Conservation (phyloP, 37 sponge, comb jelly and placozoan species). For the Dysidea cf. avara region DNA sequence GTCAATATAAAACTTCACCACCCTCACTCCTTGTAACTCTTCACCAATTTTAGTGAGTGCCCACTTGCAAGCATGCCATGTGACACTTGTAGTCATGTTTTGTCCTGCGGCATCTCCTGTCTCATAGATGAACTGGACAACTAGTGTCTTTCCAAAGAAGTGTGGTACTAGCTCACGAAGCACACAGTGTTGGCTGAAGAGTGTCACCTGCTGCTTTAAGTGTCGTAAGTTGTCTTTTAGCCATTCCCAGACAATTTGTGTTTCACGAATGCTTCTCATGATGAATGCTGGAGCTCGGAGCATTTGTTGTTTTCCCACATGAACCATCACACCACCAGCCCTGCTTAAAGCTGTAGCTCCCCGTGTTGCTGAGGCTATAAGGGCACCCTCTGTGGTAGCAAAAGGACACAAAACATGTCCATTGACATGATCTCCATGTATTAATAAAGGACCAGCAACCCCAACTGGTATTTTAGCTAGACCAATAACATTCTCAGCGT, state of each 20-base stretch:
- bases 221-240: conserved; percentile 1
- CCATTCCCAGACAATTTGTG: conserved; percentile 44
- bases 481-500: conserved; percentile 77
- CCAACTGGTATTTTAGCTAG: conserved; percentile 68
- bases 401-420: conserved; percentile 70
- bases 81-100: conserved; percentile 78
- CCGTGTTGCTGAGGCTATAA: conserved; percentile 76
- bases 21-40: conserved; percentile 40
- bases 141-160: conserved; percentile 35
- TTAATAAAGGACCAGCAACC: conserved; percentile 59
- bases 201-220: conserved; percentile 43
- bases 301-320: conserved; percentile 25
- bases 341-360: conserved; percentile 61
- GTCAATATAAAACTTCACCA: conserved; percentile 56
- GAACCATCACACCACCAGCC: conserved; percentile 55
- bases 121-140: conserved; percentile 42
- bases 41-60: conserved; percentile 16
- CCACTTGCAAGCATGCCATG: conserved; percentile 73
- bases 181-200: conserved; percentile 64
- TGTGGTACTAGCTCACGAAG: conserved; percentile 20
- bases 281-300: conserved; percentile 50
- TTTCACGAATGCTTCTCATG: conserved; percentile 29
- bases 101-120: conserved; percentile 75
- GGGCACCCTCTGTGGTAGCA: conserved; percentile 79
- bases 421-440: conserved; percentile 45